These are phyloP conservation scores for Oscheius sp. DNA, from an alignment of 2,888 invertebrate genomes.

Conservation along the genomic window DNA sequence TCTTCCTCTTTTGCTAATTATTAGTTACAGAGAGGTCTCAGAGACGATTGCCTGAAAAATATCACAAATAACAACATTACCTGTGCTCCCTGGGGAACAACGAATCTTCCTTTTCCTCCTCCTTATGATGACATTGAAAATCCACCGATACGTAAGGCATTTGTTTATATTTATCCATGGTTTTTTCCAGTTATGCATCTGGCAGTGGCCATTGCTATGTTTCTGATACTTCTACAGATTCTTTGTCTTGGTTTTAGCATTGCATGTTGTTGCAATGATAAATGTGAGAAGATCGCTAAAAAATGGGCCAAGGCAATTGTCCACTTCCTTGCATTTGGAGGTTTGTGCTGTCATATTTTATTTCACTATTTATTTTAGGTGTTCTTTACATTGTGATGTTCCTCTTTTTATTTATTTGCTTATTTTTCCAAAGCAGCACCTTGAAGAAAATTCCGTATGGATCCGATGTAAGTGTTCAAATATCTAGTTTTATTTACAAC, in stretches of 20 bases:
- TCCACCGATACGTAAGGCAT: constrained; percentile 8
- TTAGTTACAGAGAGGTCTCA: constrained; percentile 28
- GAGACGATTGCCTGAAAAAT: constrained; percentile 22
- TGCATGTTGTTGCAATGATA: constrained; percentile 25
- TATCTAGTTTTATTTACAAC: no score
- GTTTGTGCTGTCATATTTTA: neutral
- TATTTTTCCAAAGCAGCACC: neutral
- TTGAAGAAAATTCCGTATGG: constrained; percentile 22
- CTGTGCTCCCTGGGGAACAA: constrained; percentile 2
- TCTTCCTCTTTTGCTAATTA: neutral
- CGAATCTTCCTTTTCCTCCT: neutral
- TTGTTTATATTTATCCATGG: neutral
- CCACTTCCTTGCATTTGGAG: constrained; percentile 12
- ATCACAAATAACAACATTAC: neutral
- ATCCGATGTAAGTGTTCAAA: constrained; percentile 24
- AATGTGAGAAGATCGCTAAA: constrained; percentile 7
- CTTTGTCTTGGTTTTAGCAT: constrained; percentile 17
- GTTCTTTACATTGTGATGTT: constrained; percentile 5
- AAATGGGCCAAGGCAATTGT: neutral
- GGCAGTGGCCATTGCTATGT: constrained; percentile 10
- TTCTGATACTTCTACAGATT: neutral
- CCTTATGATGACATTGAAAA: constrained; percentile 1
- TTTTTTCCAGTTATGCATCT: constrained; percentile 11
- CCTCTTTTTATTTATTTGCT: neutral
- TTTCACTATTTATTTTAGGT: constrained; percentile 2